phyloP scores from a whole-genome alignment of 2,113 vertebrate species.

The Suricata suricatta region DNA sequence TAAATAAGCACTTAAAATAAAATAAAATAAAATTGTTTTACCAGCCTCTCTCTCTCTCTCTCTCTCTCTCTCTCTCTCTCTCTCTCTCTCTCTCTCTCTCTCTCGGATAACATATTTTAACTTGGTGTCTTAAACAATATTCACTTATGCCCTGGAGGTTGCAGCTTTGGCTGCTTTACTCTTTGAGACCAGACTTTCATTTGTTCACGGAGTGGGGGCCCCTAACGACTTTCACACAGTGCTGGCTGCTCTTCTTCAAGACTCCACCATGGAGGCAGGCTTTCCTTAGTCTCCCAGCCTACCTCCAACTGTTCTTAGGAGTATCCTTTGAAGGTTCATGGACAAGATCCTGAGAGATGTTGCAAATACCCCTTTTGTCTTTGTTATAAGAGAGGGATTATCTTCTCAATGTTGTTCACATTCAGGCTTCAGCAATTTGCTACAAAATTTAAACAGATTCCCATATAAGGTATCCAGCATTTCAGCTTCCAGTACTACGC shows the following conservation, averaged over 20 bases:
- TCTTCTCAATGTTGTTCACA: not conserved
- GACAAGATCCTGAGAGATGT: not conserved
- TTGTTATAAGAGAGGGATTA: accelerated
- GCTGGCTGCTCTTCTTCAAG: not conserved
- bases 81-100: not conserved
- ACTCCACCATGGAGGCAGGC: accelerated
- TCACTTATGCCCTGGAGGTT: not conserved
- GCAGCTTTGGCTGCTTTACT: not conserved
- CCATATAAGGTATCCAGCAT: not conserved
- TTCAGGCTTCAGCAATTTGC: not conserved
- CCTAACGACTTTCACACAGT: not conserved
- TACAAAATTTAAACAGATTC: not conserved
- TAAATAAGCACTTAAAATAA: too few species aligned
- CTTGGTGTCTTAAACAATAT: not conserved
- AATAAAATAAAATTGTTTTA: not conserved
- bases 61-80: not conserved
- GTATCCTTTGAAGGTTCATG: accelerated
- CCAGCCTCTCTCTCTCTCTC: not conserved
- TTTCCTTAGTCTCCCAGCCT: not conserved
- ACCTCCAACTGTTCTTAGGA: not conserved
- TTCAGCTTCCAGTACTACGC: too few species aligned
- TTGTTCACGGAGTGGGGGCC: not conserved
- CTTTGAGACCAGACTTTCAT: not conserved
- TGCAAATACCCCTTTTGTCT: not conserved
- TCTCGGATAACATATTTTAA: not conserved